These are phyloP conservation scores for Merluccius polli DNA, from an alignment of 2,797 vertebrate species.

Conservation along the genomic window DNA sequence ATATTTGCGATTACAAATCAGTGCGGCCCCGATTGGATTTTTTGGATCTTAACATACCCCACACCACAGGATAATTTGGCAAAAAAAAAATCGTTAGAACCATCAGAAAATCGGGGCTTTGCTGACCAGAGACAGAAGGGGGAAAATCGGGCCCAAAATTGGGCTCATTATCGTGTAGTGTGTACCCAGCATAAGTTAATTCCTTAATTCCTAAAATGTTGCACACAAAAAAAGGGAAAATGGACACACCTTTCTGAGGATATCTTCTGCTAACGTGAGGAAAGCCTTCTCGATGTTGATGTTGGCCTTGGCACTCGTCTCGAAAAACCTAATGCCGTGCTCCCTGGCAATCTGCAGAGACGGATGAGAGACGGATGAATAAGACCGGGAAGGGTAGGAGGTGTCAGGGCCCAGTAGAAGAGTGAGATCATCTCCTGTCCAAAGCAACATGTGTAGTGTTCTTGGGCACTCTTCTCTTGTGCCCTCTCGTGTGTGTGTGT, in stretches of 20 bases:
- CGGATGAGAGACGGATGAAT: conserved; percentile 24
- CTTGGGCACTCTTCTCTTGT: neutral
- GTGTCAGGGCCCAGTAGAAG: no score
- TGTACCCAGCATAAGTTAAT: neutral
- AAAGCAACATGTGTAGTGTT: neutral
- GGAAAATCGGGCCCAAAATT: no score
- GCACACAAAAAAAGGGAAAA: neutral
- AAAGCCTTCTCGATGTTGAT: conserved; percentile 99
- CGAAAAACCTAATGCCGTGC: conserved; percentile 98
- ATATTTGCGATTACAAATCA: no score
- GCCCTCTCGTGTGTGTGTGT: neutral
- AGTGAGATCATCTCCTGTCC: no score
- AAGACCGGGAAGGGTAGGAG: neutral
- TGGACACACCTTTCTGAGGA: conserved; percentile 94
- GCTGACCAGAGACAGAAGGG: no score
- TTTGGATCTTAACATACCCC: no score
- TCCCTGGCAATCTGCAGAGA: conserved; percentile 88
- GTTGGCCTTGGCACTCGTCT: conserved; percentile 99
- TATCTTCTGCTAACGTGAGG: conserved; percentile 99
- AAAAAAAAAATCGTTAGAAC: no score
- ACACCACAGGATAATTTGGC: no score
- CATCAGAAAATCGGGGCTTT: no score
- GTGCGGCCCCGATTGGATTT: no score
- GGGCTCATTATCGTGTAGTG: no score
- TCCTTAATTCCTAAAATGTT: neutral